Percentiles rank a stretch among this genome's conserved stretches.
phyloP scores from a whole-genome alignment of 2,797 vertebrate species.

The Cynodonichthys magdalenae region DNA sequence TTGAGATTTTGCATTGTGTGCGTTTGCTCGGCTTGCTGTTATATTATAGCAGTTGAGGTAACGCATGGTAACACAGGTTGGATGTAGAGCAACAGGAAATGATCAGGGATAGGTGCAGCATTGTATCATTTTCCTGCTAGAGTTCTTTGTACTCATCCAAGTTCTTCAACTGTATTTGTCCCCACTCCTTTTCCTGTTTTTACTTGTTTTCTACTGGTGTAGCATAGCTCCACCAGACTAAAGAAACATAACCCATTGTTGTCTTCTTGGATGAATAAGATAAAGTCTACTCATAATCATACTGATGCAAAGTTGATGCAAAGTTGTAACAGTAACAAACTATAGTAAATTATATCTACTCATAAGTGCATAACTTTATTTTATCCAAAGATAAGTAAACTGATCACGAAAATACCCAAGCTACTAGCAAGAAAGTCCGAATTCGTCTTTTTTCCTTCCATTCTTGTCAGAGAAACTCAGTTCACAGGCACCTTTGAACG shows the following conservation, averaged over 20 bases:
- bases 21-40: constrained; percentile 7
- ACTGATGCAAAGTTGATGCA: too few relatives aligned
- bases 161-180: constrained; percentile 25
- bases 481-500: too few relatives aligned
- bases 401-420: too few relatives aligned
- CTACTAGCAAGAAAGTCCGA: too few relatives aligned
- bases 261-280: not conserved
- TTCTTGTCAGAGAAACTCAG: too few relatives aligned
- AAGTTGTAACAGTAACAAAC: not conserved
- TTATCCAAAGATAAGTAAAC: too few relatives aligned
- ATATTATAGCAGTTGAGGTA: constrained; percentile 31
- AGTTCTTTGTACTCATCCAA: constrained; percentile 37
- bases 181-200: constrained; percentile 66
- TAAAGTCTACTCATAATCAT: too few relatives aligned
- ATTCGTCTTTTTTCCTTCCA: too few relatives aligned
- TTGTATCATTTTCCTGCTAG: constrained; percentile 54
- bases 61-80: constrained; percentile 36
- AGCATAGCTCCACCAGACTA: not conserved
- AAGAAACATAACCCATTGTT: not conserved
- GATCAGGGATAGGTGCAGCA: constrained; percentile 40
- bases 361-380: not conserved
- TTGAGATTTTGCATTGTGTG: not conserved
- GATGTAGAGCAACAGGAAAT: constrained; percentile 58
- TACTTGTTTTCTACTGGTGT: constrained; percentile 15
- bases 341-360: not conserved